A percentile compares a stretch with the other conserved stretches of the same genome.
Evolutionary conservation across 2,888 invertebrate species (phyloP).

Genomic region (Campaea margaritaria): DNA sequence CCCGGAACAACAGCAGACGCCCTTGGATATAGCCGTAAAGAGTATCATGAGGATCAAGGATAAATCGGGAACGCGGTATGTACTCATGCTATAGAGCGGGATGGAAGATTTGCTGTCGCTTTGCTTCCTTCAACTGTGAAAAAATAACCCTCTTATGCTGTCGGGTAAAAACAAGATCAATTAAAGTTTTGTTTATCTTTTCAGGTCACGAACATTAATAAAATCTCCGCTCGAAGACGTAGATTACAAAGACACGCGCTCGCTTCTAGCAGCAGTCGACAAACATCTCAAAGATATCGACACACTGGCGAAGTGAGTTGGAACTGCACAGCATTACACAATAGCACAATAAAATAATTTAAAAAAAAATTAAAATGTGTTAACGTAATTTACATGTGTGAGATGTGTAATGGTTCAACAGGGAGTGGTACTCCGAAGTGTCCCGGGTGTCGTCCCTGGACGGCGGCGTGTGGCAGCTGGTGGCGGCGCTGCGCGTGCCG

Average conservation of each 20-base stretch:
- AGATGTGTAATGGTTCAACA: no score
- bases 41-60: constrained; percentile 55
- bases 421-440: constrained; percentile 67
- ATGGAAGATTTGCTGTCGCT: not conserved
- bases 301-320: constrained; percentile 61
- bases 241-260: constrained; percentile 51
- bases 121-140: not conserved
- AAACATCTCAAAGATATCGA: constrained; percentile 58
- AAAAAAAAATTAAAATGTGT: no score
- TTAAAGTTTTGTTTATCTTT: constrained; percentile 17
- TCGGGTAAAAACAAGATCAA: no score
- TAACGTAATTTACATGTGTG: no score
- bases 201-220: constrained; percentile 46
- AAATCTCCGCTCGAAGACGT: constrained; percentile 54
- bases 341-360: no score
- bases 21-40: constrained; percentile 49
- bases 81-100: not conserved
- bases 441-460: constrained; percentile 54
- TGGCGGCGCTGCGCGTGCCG: constrained; percentile 57
- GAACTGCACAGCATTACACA: no score
- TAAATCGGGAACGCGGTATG: constrained; percentile 31
- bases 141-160: no score
- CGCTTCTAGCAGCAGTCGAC: constrained; percentile 55
- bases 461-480: constrained; percentile 58
- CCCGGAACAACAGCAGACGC: constrained; percentile 38